Conservation (phyloP, 1,140 invertebrate species). For the Drosophila paulistorum region DNA sequence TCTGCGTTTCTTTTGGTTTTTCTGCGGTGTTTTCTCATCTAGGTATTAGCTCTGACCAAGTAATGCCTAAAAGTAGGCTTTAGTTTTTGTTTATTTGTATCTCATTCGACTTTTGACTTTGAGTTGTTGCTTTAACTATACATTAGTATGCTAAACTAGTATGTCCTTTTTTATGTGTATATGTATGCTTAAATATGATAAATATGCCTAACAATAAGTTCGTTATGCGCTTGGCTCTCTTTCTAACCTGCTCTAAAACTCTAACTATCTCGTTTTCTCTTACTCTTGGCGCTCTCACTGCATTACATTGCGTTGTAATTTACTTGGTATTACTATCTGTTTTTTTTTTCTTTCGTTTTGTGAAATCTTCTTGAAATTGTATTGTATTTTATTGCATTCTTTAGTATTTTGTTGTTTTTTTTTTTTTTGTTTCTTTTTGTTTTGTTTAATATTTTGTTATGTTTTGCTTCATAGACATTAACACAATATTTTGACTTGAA, state of each 20-base stretch:
- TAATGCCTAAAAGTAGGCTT: conserved; percentile 51
- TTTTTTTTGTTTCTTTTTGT: conserved; percentile 30
- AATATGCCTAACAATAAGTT: conserved; percentile 28
- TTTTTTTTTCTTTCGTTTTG: background rate
- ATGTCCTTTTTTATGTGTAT: background rate
- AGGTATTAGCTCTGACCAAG: background rate
- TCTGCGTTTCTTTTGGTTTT: conserved; percentile 23
- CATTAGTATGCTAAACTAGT: conserved; percentile 16
- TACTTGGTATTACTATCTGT: conserved; percentile 24
- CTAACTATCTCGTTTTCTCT: conserved; percentile 51
- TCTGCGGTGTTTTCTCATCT: conserved; percentile 25
- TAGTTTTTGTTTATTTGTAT: conserved; percentile 9
- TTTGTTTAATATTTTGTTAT: background rate
- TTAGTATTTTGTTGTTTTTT: background rate
- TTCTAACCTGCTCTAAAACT: conserved; percentile 48
- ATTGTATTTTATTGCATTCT: conserved; percentile 35
- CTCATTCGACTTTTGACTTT: conserved; percentile 12
- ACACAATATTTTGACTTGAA: conserved; percentile 64
- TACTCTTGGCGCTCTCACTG: conserved; percentile 33
- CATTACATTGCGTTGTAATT: conserved; percentile 51
- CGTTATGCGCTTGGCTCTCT: conserved; percentile 53
- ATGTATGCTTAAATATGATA: conserved; percentile 27
- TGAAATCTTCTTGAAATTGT: conserved; percentile 21
- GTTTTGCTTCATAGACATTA: conserved; percentile 45
- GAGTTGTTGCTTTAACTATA: conserved; percentile 47